Percentiles rank a stretch among this genome's conserved stretches.
Evolutionary conservation across 1,140 invertebrate genomes (phyloP).

Genomic region (Drosophila sechellia): DNA sequence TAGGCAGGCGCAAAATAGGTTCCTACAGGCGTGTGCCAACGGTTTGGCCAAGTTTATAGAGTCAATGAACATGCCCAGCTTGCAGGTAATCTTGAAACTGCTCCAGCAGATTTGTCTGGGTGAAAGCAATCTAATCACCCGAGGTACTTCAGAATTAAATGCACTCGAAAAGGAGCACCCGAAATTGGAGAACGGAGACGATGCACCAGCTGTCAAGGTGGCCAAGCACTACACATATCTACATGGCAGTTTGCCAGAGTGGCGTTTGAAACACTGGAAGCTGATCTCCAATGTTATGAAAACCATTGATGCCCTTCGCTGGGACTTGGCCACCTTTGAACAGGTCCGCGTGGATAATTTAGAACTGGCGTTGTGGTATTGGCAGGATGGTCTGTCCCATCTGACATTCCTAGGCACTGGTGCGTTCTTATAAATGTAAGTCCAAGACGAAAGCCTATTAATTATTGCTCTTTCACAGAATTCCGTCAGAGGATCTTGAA

Average conservation of each 20-base stretch:
- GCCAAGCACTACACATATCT: slow-evolving; percentile 17
- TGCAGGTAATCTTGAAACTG: slow-evolving; percentile 7
- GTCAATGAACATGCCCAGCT: background rate
- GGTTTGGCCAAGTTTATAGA: slow-evolving; percentile 24
- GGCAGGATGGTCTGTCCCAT: background rate
- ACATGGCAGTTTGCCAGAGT: slow-evolving; percentile 5
- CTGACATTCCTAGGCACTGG: background rate
- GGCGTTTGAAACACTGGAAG: slow-evolving; percentile 22
- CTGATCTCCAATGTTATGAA: slow-evolving; percentile 27
- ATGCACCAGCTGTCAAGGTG: background rate
- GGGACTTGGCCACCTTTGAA: slow-evolving; percentile 10
- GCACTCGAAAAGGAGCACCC: background rate
- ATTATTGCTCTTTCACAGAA: slow-evolving; percentile 1
- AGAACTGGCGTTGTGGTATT: slow-evolving; percentile 19
- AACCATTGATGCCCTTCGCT: slow-evolving; percentile 38
- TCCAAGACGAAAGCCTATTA: background rate
- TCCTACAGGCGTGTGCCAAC: slow-evolving; percentile 9
- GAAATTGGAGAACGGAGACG: background rate
- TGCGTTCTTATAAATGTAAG: background rate
- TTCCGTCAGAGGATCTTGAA: background rate
- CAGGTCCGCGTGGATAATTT: slow-evolving; percentile 8
- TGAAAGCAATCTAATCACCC: slow-evolving; percentile 3
- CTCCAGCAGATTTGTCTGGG: background rate
- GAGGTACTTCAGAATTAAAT: background rate
- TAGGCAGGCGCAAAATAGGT: slow-evolving; percentile 1